Base-by-base conservation (phyloP, 2,888 invertebrate genomes). In the Nudaria mundana region DNA sequence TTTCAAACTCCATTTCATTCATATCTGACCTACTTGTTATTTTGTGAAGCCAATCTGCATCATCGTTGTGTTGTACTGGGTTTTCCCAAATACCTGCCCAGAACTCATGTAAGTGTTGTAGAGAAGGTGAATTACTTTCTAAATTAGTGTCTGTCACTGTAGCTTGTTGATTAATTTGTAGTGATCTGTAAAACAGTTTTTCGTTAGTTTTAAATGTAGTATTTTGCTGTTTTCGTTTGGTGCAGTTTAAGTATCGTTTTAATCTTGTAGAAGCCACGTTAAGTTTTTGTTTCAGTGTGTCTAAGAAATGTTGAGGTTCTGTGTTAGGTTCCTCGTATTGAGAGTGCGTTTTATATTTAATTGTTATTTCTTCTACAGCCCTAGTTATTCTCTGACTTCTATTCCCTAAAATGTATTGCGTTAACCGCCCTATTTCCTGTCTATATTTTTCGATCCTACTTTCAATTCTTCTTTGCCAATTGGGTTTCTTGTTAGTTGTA, bases 141-240 rank as follows among this genome's bases (percentile, higher is more conserved):
- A 2, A 3, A 6, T 28, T 28, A 3, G 4, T 8, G 15, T 10
- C n/a, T 5, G n/a, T 18, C 11, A n/a, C 18, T 18, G 20, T 31
- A 20, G 11, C 10, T 20, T 5, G 31, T 18, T 11, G 10, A n/a
- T 8, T 10, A n/a, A 1, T 20, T 11, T 31, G n/a, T 20, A 6
- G 10, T 31, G n/a, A 12, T 5, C 31, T 10, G 7, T 31, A 31
- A 12, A 31, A 31, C 1, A 11, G 11, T 31, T 40, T 35, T 35
- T 35, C 35, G 14, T 30, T 40, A 7, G 16, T 12, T 1, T 3
- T 25, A 22, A 34, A 34, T 18, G 23, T 34, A 1, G 12, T 22
- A 8, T 40, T 11, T 37, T 42, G 25, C 5, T 20, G 20, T 5
- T 20, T 20, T 20, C 20, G 5, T 5, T 7, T 5, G 8, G 20